Evolutionary conservation across 2,888 invertebrate species (phyloP), one percentile per base, ranked within the genome.

Genomic region (Amblyteles armatorius): DNA sequence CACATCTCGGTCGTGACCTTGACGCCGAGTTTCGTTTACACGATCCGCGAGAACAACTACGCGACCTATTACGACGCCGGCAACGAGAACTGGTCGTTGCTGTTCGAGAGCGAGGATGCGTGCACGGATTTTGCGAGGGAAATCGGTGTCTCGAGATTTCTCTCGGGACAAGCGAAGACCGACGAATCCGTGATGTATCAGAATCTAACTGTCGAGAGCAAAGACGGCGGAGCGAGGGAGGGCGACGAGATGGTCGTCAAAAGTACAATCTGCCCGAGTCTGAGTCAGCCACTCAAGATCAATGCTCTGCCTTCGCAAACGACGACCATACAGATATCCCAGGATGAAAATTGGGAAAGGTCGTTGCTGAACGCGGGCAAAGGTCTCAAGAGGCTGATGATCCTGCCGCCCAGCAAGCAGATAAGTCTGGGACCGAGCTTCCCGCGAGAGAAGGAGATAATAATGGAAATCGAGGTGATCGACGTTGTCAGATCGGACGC

Each of bases 61-160:
- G 90, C 90, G 2, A 90, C 90, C 81, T 93, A 92, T 90, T 95
- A 95, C 88, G 95, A 96, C 91, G 94, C 94, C 60, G 91, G 92
- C 33, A 92, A 94, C 50, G 94, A 94, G 77, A 95, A 94, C 88
- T 96, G 95, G 96, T 95, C 95, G 13, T 89, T 96, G 68, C 93
- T 94, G 88, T 95, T 96, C 90, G 94, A 93, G 5, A 90, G 85
- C 36, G 84, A 87, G 11, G 89, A 90, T n/a, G 88, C 91, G 40
- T 91, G 91, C 22, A 85, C 91, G 6, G 91, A 93, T 78, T 92
- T 94, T 86, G 90, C 93, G 1, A 90, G 89, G 80, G 91, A 93
- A 89, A 86, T 94, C 69, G 90, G 89, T 36, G 60, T 93, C 19
- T 90, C 91, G 22, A 89, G 88, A 79, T 92, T 91, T 85, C 91